Evolutionary conservation across 1,140 invertebrate genomes (phyloP), one percentile per base, ranked within the genome.

Genomic region (Lasaia peninsularis): DNA sequence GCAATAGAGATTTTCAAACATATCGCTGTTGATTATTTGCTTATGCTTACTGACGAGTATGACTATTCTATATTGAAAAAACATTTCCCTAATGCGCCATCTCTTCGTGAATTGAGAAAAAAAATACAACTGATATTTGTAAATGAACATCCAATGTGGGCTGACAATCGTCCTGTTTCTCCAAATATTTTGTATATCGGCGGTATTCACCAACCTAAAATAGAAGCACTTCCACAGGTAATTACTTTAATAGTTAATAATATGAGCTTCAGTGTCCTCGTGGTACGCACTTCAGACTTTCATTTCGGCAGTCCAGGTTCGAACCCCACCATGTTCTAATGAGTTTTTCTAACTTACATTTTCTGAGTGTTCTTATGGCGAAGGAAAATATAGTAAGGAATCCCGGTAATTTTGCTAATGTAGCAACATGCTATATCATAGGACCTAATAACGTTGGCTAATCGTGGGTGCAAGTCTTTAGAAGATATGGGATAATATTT

Each of bases 111-210:
- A 51, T 63, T 92, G 10, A 71, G 76, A 24, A 74, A 75, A 51
- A 90, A 90, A 67, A 70, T 90, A 1, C 89, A 88, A 56, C 64
- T 93, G 69, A 34, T 92, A 2, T 86, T 94, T 53, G 37, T 89
- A 5, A 91, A 89, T 71, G 69, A 69, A 9, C 83, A 92, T 82
- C 86, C 82, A 9, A 62, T 86, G 6, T 80, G 90, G 64, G 71
- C 84, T 31, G 66, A 75, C 34, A 78, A 84, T 31, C 69, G 82
- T 31, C 86, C 92, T 1, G 66, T 87, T 4, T 77, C 87, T n/a
- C 88, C 90, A 0, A 75, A 62, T 63, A 80, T 92, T 21, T 74
- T 93, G 12, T 91, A 92, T 57, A 75, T 93, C 11, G 92, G 92
- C 0, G 92, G 92, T 1, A 75, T 93, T 60, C 92, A 93, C 50